Conservation (phyloP, 2,888 invertebrate genomes). For the Acanthosepion lycidas region DNA sequence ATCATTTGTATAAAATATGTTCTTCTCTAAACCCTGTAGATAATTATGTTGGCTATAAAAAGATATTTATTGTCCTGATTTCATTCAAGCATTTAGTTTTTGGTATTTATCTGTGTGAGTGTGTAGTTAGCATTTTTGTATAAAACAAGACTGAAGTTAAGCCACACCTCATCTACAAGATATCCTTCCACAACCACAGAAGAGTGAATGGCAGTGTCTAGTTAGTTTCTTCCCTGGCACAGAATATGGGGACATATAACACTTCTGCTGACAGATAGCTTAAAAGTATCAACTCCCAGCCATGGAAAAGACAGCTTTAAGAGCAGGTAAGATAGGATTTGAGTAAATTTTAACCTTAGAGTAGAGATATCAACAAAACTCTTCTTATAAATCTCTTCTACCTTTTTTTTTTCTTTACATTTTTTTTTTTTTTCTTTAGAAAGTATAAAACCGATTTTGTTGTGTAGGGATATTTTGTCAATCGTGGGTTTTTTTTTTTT, state of each 20-base stretch:
- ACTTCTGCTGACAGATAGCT: conserved; percentile 24
- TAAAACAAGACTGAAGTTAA: neutral
- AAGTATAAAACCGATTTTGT: neutral
- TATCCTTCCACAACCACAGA: neutral
- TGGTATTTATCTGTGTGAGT: neutral
- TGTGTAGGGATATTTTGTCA: neutral
- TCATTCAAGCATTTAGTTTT: neutral
- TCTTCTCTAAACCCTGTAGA: no score
- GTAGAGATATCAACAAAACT: neutral
- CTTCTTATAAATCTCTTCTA: neutral
- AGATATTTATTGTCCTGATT: neutral
- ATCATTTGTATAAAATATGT: no score
- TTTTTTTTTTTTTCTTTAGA: neutral
- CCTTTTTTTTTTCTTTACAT: no score
- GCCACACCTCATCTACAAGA: neutral
- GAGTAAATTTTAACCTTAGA: conserved; percentile 37
- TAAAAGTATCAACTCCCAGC: conserved; percentile 35
- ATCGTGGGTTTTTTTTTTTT: neutral
- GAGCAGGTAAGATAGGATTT: conserved; percentile 46
- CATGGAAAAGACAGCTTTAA: conserved; percentile 42
- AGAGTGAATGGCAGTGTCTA: conserved; percentile 9
- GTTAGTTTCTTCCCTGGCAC: neutral
- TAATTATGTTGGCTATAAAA: neutral
- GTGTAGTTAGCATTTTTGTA: neutral
- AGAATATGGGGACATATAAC: neutral